Base-by-base conservation (phyloP, 2,888 invertebrate species). In the Abrostola triplasia region DNA sequence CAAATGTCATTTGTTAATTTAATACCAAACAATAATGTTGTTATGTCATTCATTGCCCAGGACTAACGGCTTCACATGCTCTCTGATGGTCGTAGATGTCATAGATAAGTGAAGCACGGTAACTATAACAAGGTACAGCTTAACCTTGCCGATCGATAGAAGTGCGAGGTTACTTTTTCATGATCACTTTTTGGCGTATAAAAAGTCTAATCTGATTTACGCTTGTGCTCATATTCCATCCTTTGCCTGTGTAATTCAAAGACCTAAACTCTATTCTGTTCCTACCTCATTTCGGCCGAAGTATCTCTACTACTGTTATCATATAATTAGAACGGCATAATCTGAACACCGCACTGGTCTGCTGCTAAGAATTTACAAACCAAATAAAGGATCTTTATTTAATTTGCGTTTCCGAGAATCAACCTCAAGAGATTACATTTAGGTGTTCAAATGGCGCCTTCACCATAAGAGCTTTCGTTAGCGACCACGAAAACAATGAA, bases 1-100 rank as follows among this genome's bases (percentile, higher is more conserved):
- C 72, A 72, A 67, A 74, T 62, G 67, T 71, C 67, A 71, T 62
- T 61, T 51, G 56, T 55, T 62, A 64, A 67, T 71, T 57, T 47
- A 66, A 61, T 73, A 52, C 50, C 59, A 44, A 42, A 42, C 12
- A 7, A 12, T 7, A 12, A 42, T n/a, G 24, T 47, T 47, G 24
- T 5, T 24, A 47, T 24, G 24, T 24, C 4, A 9, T 47, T 9
- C 24, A 9, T 9, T 44, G 12, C 8, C 12, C 44, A 24, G n/a
- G 24, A 24, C 24, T 24, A 41, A n/a, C 44, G 13, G 44, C 44
- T 24, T 47, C 44, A 24, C 13, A 47, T 24, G 8, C 24, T 24
- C 24, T 24, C 4, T 24, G 44, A 13, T 24, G 44, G 8, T 4
- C 44, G 13, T 24, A 47, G 44, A 24, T 47, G 13, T 47, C 24